Percentiles rank a stretch among this genome's conserved stretches.
phyloP scores from a whole-genome alignment of 2,113 vertebrate species.

The Rhegmatorhina hoffmannsi region DNA sequence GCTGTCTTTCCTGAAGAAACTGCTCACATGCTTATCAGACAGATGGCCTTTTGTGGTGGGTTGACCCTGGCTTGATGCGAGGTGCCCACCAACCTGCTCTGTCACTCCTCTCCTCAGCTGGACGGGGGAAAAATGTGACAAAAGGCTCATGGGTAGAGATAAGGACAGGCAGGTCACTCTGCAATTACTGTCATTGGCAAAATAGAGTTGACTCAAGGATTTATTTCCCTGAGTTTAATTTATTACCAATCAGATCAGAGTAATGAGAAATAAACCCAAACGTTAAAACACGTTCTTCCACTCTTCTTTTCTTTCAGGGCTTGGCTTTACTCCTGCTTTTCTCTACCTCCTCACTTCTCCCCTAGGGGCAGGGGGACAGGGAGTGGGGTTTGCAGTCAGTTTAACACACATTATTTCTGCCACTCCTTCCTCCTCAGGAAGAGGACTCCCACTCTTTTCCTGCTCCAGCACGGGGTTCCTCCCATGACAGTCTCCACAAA shows the following conservation, averaged over 20 bases:
- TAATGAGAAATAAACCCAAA: background rate
- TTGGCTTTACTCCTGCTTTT: background rate
- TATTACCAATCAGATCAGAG: background rate
- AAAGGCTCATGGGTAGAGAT: background rate
- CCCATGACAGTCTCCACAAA: background rate
- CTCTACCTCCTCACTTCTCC: background rate
- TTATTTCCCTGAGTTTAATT: background rate
- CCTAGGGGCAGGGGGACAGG: fast-evolving
- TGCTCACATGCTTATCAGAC: background rate
- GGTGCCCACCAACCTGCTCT: background rate
- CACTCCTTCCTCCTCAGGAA: background rate
- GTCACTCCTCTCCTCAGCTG: background rate
- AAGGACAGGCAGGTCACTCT: background rate
- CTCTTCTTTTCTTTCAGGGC: background rate
- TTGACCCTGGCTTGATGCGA: background rate
- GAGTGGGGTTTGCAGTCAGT: fast-evolving
- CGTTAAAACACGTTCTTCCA: background rate
- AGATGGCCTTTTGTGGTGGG: background rate
- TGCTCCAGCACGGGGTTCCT: no score
- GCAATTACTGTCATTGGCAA: background rate
- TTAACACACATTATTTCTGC: background rate
- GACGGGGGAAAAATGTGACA: background rate
- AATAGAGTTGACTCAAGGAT: background rate
- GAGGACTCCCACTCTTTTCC: background rate
- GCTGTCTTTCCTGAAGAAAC: background rate